These are phyloP conservation scores for Hemaris fuciformis DNA, from an alignment of 2,888 invertebrate genomes.

Conservation along the genomic window DNA sequence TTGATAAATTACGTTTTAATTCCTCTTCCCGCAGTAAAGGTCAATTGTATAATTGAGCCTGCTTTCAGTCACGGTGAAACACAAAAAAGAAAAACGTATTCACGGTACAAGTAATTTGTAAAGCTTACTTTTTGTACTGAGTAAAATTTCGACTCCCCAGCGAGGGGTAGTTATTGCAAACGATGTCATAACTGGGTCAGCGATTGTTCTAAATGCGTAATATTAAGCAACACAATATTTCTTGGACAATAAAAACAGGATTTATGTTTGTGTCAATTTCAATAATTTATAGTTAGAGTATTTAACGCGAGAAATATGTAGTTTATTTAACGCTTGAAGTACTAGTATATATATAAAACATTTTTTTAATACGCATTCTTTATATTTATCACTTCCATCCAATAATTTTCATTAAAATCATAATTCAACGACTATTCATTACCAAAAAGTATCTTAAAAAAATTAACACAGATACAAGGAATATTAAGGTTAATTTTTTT, in stretches of 20 bases:
- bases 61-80: not conserved
- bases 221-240: slow-evolving; percentile 14
- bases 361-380: no score
- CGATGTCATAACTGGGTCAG: slow-evolving; percentile 31
- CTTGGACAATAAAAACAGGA: slow-evolving; percentile 8
- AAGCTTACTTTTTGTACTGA: slow-evolving; percentile 8
- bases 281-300: not conserved
- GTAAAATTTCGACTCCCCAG: slow-evolving; percentile 5
- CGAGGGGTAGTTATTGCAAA: slow-evolving; percentile 18
- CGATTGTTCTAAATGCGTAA: slow-evolving; percentile 24
- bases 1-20: slow-evolving; percentile 6
- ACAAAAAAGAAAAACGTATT: slow-evolving; percentile 1
- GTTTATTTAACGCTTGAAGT: not conserved
- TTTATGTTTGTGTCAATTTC: slow-evolving; percentile 7
- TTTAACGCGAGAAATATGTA: not conserved
- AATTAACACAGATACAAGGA: no score
- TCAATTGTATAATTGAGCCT: slow-evolving; percentile 1
- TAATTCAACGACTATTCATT: no score
- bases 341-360: not conserved
- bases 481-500: no score
- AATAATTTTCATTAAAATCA: no score
- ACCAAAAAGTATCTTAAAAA: no score
- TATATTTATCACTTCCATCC: no score
- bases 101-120: not conserved
- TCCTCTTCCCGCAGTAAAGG: not conserved